Evolutionary conservation across 2,113 vertebrate genomes (phyloP).

Genomic region (Marcusenius ussheri): DNA sequence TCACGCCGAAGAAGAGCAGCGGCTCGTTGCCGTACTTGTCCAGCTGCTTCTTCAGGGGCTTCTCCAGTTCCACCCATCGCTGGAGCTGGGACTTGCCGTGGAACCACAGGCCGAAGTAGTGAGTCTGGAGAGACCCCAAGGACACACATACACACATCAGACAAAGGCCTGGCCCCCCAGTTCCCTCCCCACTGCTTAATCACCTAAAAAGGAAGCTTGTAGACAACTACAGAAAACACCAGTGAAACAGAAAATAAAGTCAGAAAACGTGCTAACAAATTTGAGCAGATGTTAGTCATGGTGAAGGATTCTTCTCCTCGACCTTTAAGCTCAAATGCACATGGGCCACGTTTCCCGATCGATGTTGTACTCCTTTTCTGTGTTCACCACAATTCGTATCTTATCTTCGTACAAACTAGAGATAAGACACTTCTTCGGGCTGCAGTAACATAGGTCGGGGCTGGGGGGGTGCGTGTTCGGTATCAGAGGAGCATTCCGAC

Average conservation of each 20-base stretch:
- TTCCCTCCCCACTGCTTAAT: background rate
- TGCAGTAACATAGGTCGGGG: background rate
- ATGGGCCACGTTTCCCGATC: background rate
- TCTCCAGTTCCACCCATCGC: slow-evolving; percentile 96
- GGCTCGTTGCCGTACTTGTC: slow-evolving; percentile 94
- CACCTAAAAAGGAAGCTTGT: background rate
- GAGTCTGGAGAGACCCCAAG: slow-evolving; percentile 61
- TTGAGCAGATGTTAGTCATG: background rate
- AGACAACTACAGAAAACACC: background rate
- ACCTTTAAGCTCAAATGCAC: background rate
- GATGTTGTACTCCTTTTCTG: background rate
- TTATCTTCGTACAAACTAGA: background rate
- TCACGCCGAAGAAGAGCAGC: slow-evolving; percentile 90
- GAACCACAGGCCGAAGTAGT: slow-evolving; percentile 94
- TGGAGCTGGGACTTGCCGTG: slow-evolving; percentile 82
- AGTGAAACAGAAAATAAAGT: background rate
- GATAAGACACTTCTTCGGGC: background rate
- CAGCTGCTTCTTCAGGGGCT: slow-evolving; percentile 95
- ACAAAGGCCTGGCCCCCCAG: background rate
- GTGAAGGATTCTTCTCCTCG: background rate
- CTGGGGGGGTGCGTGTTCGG: background rate
- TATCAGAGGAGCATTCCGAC: background rate
- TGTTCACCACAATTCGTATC: background rate
- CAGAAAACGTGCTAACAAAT: background rate
- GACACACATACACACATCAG: background rate